A percentile compares a stretch with the other conserved stretches of the same genome.
Conservation (phyloP, 2,797 vertebrate genomes). For the Poecilia picta region DNA sequence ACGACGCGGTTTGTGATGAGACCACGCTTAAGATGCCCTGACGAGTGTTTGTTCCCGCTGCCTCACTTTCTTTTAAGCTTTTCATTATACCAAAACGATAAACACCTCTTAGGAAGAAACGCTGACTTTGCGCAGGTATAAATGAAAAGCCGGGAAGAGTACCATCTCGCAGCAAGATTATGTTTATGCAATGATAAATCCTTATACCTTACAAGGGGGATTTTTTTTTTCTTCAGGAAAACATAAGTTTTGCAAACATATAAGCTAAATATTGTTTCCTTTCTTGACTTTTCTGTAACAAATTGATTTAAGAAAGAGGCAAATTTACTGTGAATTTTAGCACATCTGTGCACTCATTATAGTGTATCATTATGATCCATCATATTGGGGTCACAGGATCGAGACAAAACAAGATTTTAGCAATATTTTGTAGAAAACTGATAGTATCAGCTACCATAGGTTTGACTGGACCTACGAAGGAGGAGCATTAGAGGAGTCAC, state of each 20-base stretch:
- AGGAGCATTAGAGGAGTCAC: background rate
- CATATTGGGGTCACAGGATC: background rate
- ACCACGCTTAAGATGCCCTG: conserved; percentile 74
- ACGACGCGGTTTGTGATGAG: conserved; percentile 73
- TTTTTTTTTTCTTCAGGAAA: conserved; percentile 8
- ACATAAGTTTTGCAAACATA: background rate
- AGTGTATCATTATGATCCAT: background rate
- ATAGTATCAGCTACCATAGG: background rate
- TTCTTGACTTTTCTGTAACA: background rate
- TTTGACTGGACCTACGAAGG: background rate
- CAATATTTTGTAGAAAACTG: background rate
- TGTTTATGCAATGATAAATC: conserved; percentile 32
- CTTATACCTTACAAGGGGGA: conserved; percentile 6
- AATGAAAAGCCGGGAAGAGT: conserved; percentile 44
- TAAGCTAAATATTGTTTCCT: background rate
- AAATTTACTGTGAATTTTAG: background rate
- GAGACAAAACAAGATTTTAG: background rate
- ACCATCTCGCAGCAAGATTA: conserved; percentile 30
- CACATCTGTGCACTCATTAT: background rate
- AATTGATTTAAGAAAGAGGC: background rate
- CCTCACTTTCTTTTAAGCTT: conserved; percentile 81
- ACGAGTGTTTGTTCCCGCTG: conserved; percentile 76
- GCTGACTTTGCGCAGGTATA: conserved; percentile 57
- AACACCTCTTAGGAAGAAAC: conserved; percentile 67
- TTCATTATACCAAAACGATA: conserved; percentile 78